Percentiles rank a stretch among this genome's conserved stretches.
Conservation (phyloP, 2,888 invertebrate species). For the Macrophya alboannulata region DNA sequence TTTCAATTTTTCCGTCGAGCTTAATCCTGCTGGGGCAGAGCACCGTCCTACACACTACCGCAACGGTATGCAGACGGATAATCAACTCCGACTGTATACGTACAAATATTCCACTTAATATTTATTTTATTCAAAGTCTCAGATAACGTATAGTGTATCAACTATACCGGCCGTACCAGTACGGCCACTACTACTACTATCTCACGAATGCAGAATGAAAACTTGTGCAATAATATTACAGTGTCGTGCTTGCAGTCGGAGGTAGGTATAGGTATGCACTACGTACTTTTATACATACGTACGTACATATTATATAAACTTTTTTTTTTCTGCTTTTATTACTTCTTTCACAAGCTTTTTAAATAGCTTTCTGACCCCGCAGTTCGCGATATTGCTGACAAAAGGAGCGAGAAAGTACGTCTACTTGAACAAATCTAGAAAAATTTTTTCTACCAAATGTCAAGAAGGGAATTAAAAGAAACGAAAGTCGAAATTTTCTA, state of each 20-base stretch:
- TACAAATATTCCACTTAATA: slow-evolving; percentile 37
- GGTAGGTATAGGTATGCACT: neutral
- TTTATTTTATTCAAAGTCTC: slow-evolving; percentile 48
- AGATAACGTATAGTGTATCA: slow-evolving; percentile 36
- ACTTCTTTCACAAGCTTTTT: slow-evolving; percentile 59
- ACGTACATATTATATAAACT: neutral
- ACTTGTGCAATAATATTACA: slow-evolving; percentile 42
- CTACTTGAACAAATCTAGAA: too few species aligned
- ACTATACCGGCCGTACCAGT: neutral
- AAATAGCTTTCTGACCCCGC: neutral
- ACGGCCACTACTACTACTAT: slow-evolving; percentile 58
- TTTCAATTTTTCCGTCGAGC: neutral
- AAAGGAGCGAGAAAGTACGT: too few species aligned
- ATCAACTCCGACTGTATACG: slow-evolving; percentile 18
- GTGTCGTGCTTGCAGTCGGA: slow-evolving; percentile 31
- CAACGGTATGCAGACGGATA: neutral
- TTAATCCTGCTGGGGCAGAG: neutral
- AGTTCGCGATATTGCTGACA: neutral
- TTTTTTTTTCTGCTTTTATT: slow-evolving; percentile 21
- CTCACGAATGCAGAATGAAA: slow-evolving; percentile 56
- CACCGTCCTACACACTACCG: neutral
- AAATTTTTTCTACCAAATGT: too few species aligned
- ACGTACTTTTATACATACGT: too few species aligned
- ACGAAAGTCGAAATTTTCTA: neutral
- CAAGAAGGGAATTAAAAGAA: neutral